Evolutionary conservation across 2,888 invertebrate genomes (phyloP).

Genomic region (Fabriciana adippe): DNA sequence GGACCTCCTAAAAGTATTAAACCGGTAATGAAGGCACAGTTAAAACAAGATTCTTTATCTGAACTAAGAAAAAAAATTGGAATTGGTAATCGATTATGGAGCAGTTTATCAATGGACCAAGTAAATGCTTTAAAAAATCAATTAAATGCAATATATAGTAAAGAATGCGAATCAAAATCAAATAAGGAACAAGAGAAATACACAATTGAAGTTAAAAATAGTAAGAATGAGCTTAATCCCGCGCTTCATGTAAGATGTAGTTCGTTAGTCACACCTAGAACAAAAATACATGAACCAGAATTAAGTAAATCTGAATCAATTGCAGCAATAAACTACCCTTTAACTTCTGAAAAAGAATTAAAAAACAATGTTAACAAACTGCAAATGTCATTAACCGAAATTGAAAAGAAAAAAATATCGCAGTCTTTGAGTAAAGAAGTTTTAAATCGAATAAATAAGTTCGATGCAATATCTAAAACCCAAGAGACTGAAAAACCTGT

Average conservation of each 20-base stretch:
- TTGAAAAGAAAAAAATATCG: constrained; percentile 88
- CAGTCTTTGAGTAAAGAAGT: constrained; percentile 88
- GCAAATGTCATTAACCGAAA: constrained; percentile 83
- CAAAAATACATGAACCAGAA: constrained; percentile 61
- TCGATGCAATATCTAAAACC: constrained; percentile 23
- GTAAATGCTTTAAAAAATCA: constrained; percentile 90
- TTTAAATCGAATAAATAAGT: constrained; percentile 79
- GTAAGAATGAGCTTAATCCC: constrained; percentile 57
- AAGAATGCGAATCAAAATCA: constrained; percentile 74
- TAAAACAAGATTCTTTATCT: constrained; percentile 69
- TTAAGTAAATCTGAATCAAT: constrained; percentile 82
- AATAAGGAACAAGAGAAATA: constrained; percentile 76
- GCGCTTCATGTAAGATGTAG: constrained; percentile 82
- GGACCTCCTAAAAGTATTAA: constrained; percentile 51
- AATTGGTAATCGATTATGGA: constrained; percentile 90
- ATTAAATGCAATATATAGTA: constrained; percentile 90
- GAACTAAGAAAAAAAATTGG: constrained; percentile 79
- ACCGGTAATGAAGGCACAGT: constrained; percentile 49
- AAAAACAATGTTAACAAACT: constrained; percentile 77
- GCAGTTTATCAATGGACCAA: constrained; percentile 92
- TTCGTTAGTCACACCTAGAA: constrained; percentile 76
- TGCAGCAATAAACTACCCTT: constrained; percentile 75
- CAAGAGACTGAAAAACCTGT: background rate
- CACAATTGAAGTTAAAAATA: constrained; percentile 83
- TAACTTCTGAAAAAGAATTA: constrained; percentile 69